Evolutionary conservation across 2,797 vertebrate genomes (phyloP).

Genomic region (Platalea minor): DNA sequence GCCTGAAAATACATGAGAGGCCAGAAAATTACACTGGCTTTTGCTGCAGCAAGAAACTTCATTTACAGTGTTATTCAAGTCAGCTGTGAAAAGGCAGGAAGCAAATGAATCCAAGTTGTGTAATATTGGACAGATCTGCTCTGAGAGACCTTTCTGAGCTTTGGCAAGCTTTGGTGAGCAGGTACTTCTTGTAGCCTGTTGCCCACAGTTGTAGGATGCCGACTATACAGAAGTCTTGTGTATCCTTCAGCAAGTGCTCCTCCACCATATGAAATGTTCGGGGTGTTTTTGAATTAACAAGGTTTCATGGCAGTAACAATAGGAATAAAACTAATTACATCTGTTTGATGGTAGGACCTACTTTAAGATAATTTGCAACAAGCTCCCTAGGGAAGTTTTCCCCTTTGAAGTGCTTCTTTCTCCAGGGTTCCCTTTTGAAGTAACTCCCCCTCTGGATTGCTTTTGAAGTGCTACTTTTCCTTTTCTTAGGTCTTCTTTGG

Average conservation of each 20-base stretch:
- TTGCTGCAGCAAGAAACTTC: background rate
- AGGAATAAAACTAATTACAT: conserved; percentile 51
- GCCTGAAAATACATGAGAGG: background rate
- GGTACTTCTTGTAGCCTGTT: background rate
- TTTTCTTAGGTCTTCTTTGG: conserved; percentile 1
- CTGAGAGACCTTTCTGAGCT: background rate
- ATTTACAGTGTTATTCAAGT: background rate
- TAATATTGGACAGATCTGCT: background rate
- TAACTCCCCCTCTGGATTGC: conserved; percentile 31
- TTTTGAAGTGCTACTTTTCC: conserved; percentile 56
- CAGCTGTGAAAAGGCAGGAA: background rate
- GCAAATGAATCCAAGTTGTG: background rate
- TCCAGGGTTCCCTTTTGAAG: conserved; percentile 58
- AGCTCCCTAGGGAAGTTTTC: conserved; percentile 23
- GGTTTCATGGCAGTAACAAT: conserved; percentile 11
- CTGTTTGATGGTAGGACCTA: conserved; percentile 48
- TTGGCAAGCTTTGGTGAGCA: background rate
- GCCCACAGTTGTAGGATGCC: background rate
- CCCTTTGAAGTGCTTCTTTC: conserved; percentile 57
- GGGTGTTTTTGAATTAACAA: background rate
- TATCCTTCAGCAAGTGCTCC: background rate
- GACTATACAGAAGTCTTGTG: background rate
- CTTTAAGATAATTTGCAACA: conserved; percentile 48
- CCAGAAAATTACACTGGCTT: background rate
- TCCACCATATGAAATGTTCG: background rate